Base-by-base conservation (phyloP, 2,888 invertebrate genomes). In the Alentia gelatinosa region DNA sequence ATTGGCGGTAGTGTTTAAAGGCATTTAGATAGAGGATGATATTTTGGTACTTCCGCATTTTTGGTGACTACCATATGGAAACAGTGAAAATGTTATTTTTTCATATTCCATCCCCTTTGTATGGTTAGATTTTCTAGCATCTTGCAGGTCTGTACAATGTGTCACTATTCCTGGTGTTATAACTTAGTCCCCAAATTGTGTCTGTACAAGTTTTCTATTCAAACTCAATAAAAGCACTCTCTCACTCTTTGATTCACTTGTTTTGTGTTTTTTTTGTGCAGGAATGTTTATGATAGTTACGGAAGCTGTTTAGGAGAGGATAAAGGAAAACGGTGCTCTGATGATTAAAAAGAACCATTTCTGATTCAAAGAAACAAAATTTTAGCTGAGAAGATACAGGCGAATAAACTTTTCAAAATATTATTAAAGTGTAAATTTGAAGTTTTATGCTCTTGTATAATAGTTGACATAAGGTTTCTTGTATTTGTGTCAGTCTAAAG, bases 201-300 rank as follows among this genome's bases (percentile, higher is more conserved):
- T 86, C 86, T 86, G 42, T 50, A 86, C 26, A n/a, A 86, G 33
- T 86, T 86, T 86, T 86, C 47, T 86, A 86, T 86, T 42, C 42
- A 86, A 86, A 47, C 26, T 86, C 86, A 86, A 86, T 86, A 86
- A 86, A 86, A 86, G 86, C 86, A 86, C 86, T 86, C 86, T 86
- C 86, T 86, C 50, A 86, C 86, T 86, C 86, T n/a, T 86, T 86
- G 1, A 47, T 47, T 26, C 1, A n/a, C 23, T 5, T 23, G 5
- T 39, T 1, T 83, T 42, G 47, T 47, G 30, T 33, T 86, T 40
- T n/a, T 56, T 56, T 56, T n/a, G n/a, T n/a, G n/a, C n/a, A n/a
- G n/a, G n/a, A n/a, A n/a, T n/a, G n/a, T n/a, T n/a, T n/a, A n/a
- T n/a, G n/a, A n/a, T n/a, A n/a, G n/a, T n/a, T n/a, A n/a, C n/a